Conservation (phyloP, 1,140 invertebrate genomes). For the Propsilocerus akamusi region DNA sequence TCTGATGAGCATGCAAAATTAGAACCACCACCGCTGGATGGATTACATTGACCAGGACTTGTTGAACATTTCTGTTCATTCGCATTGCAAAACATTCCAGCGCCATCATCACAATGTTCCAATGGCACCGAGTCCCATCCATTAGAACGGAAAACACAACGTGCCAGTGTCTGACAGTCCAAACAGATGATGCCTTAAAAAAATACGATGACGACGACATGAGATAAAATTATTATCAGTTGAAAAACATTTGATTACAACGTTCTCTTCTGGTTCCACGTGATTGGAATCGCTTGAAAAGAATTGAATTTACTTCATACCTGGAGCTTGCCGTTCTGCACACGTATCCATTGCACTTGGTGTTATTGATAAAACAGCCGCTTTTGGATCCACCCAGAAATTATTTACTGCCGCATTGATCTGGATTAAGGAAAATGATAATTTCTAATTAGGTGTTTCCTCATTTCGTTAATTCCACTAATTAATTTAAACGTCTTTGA, state of each 20-base stretch:
- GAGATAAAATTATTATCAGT: no score
- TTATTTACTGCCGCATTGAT: no score
- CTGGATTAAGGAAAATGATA: no score
- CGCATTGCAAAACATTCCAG: conserved; percentile 21
- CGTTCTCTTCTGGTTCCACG: no score
- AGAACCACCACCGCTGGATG: conserved; percentile 16
- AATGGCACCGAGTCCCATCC: conserved; percentile 22
- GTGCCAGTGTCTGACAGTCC: conserved; percentile 19
- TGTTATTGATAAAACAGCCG: background rate
- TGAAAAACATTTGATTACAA: no score
- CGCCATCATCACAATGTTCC: conserved; percentile 18
- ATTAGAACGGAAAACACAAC: conserved; percentile 18
- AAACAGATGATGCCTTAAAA: conserved; percentile 18
- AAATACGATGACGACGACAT: no score
- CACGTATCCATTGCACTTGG: background rate
- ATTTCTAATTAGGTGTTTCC: no score
- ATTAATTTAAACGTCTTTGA: no score
- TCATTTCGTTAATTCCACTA: no score
- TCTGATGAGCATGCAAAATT: conserved; percentile 22
- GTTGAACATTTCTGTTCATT: conserved; percentile 16
- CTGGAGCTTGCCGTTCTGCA: background rate
- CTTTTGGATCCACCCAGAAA: background rate
- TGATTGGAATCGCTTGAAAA: no score
- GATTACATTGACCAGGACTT: conserved; percentile 18
- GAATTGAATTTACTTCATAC: background rate